These are phyloP conservation scores for Torymus texanus DNA, from an alignment of 2,888 invertebrate genomes.

Conservation along the genomic window DNA sequence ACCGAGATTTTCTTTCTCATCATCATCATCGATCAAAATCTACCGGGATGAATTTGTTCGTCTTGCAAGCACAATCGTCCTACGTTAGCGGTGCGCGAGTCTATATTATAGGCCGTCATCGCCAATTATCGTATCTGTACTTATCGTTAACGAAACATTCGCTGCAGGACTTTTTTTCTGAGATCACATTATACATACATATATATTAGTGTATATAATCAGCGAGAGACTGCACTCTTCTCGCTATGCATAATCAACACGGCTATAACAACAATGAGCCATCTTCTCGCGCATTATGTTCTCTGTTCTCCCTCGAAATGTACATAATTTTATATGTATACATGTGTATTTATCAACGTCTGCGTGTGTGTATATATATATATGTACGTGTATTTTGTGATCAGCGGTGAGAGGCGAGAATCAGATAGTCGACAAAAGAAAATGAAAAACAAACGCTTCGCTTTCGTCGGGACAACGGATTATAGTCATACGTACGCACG, in stretches of 20 bases:
- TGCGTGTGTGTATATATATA: neutral
- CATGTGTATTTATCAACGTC: constrained; percentile 1
- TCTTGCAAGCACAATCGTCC: neutral
- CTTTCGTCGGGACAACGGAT: neutral
- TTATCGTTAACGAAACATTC: constrained; percentile 31
- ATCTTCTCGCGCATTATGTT: neutral
- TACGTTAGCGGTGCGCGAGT: constrained; percentile 1
- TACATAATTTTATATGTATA: neutral
- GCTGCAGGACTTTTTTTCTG: constrained; percentile 34
- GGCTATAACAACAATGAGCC: constrained; percentile 29
- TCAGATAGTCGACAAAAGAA: constrained; percentile 9
- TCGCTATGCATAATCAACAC: constrained; percentile 23
- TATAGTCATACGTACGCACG: neutral
- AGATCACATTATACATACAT: constrained; percentile 45
- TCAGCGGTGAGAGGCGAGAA: constrained; percentile 6
- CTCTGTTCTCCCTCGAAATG: too few relatives aligned
- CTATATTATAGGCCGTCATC: neutral
- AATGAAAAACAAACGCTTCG: neutral
- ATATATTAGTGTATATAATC: constrained; percentile 15
- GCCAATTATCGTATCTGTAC: constrained; percentile 14
- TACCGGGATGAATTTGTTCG: constrained; percentile 32
- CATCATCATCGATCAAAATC: constrained; percentile 1
- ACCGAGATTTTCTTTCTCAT: constrained; percentile 46
- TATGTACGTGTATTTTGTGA: constrained; percentile 4
- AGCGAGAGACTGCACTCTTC: constrained; percentile 1